These are phyloP conservation scores for Helleia helle DNA, from an alignment of 2,888 invertebrate species.

Conservation along the genomic window DNA sequence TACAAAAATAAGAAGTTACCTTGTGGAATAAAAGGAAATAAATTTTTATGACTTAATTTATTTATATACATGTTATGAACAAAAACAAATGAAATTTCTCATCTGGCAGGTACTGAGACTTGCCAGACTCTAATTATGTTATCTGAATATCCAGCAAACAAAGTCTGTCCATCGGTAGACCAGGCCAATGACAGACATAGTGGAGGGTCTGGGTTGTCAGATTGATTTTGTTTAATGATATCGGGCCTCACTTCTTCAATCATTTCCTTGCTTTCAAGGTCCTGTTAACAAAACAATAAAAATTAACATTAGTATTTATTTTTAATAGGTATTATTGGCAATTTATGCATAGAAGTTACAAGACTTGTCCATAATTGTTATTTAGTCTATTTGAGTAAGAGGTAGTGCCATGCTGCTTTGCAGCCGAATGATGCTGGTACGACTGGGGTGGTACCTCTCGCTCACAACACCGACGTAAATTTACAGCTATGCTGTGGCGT, in stretches of 20 bases:
- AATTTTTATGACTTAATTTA: neutral
- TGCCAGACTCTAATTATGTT: constrained; percentile 99
- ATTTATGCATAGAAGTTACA: too few relatives aligned
- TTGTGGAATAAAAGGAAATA: neutral
- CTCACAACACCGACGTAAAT: too few relatives aligned
- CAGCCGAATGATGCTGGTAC: too few relatives aligned
- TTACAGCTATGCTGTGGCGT: too few relatives aligned
- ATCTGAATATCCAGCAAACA: constrained; percentile 99
- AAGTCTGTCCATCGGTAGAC: constrained; percentile 99
- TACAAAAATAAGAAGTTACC: too few relatives aligned
- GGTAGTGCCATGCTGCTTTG: too few relatives aligned
- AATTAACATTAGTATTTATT: too few relatives aligned
- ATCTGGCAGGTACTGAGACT: constrained; percentile 90
- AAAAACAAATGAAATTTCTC: constrained; percentile 59
- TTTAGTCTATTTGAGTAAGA: too few relatives aligned
- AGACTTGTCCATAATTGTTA: too few relatives aligned
- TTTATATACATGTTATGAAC: constrained; percentile 47
- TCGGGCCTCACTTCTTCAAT: constrained; percentile 99
- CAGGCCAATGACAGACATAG: constrained; percentile 98
- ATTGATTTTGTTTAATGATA: constrained; percentile 80
- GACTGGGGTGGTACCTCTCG: too few relatives aligned
- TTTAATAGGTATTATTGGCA: too few relatives aligned
- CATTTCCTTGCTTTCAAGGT: constrained; percentile 99
- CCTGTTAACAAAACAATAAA: constrained; percentile 60
- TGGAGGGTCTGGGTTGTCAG: constrained; percentile 90